Base-by-base conservation (phyloP, 2,113 vertebrate genomes). In the Amblyornis subalaris region DNA sequence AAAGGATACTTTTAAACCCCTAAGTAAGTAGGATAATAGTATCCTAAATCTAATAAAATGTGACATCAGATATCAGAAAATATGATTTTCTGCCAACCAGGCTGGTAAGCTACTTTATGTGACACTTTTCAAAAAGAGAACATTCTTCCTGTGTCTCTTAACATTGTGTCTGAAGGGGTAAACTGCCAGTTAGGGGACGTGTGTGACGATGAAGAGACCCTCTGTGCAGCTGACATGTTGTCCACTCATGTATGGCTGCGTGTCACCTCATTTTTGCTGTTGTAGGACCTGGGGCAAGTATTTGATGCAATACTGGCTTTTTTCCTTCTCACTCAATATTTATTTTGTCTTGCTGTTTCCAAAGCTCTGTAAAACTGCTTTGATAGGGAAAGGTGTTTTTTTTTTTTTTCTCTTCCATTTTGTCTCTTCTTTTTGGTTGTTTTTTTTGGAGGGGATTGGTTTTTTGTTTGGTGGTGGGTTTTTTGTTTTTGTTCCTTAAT, bases 101-200 rank as follows among this genome's bases (percentile, higher is more conserved):
- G 94, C 94, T 93, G 93, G 89, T 96, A 92, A 95, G 93, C 93
- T 96, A 97, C 94, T 97, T 96, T 90, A 96, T 95, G 94, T 98
- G 98, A 98, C 92, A 91, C 97, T 92, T 97, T 89, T 97, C 96
- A 97, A 97, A 98, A 98, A 98, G 97, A 98, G 98, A 98, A 98
- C 97, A 98, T 98, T 98, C 97, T 98, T 96, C 91, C 75, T 95
- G 80, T 96, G 97, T 98, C 97, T 98, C 97, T 97, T 97, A 96
- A 96, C 95, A 97, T 98, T 94, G 97, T 95, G 97, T 98, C 97
- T 97, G 96, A 96, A 96, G 93, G 93, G 96, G 96, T 96, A 91
- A 96, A 94, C 97, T 98, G 98, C 96, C 98, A 97, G 91, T 87
- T 96, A 96, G 95, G 95, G 98, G 93, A 94, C 79, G 54, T 66